These are phyloP conservation scores for Drosophila recens DNA, from an alignment of 2,888 invertebrate genomes.

Conservation along the genomic window DNA sequence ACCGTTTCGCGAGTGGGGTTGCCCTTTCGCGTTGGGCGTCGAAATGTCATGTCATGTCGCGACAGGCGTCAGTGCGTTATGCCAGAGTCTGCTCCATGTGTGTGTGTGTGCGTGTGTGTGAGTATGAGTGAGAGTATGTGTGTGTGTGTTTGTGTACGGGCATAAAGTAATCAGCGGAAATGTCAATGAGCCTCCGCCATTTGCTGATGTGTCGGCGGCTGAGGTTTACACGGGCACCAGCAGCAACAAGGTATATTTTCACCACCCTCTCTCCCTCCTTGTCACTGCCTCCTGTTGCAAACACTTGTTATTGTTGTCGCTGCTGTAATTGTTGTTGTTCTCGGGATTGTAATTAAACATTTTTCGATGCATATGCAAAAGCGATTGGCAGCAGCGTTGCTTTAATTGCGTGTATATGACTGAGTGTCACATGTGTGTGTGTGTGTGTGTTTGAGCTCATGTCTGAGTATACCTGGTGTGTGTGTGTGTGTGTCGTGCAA, in stretches of 20 bases:
- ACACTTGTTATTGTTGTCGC: slow-evolving; percentile 37
- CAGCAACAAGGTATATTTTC: slow-evolving; percentile 46
- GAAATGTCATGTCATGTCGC: slow-evolving; percentile 74
- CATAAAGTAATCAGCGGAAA: slow-evolving; percentile 82
- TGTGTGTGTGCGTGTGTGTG: slow-evolving; percentile 25
- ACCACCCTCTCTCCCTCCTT: background rate
- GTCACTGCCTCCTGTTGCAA: background rate
- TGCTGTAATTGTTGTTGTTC: slow-evolving; percentile 53
- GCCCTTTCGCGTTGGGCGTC: slow-evolving; percentile 37
- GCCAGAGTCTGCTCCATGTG: slow-evolving; percentile 25
- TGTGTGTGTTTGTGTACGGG: slow-evolving; percentile 44
- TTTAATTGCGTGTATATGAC: slow-evolving; percentile 60
- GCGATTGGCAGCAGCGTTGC: slow-evolving; percentile 55
- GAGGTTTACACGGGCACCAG: slow-evolving; percentile 70
- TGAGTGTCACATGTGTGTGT: slow-evolving; percentile 10
- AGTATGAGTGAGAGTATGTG: slow-evolving; percentile 1
- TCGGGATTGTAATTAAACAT: slow-evolving; percentile 75
- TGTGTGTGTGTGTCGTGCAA: slow-evolving; percentile 21
- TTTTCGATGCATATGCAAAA: slow-evolving; percentile 66
- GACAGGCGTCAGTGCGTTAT: slow-evolving; percentile 68
- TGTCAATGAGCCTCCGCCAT: slow-evolving; percentile 80
- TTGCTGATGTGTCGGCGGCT: slow-evolving; percentile 78
- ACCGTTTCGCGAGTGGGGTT: slow-evolving; percentile 25
- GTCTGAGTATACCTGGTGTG: slow-evolving; percentile 11
- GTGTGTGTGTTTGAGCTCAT: slow-evolving; percentile 2